These are phyloP conservation scores for Mesoclemmys tuberculata DNA, from an alignment of 2,113 vertebrate genomes.

Conservation along the genomic window DNA sequence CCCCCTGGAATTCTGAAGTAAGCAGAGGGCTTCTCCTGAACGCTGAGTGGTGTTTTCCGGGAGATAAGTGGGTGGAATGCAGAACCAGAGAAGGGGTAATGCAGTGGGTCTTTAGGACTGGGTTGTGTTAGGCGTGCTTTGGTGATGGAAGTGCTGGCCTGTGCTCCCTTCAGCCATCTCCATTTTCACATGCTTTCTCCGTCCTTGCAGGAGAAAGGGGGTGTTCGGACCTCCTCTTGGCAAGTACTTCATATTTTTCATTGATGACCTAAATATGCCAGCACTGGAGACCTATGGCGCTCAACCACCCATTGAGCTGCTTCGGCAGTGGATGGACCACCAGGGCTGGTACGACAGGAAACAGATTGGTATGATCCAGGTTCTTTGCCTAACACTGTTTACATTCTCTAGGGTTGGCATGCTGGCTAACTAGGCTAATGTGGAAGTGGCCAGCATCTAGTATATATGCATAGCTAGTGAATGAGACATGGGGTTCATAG, in stretches of 20 bases:
- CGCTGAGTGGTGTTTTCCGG: background rate
- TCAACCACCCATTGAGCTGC: conserved; percentile 92
- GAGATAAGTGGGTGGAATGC: background rate
- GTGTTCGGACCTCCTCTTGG: conserved; percentile 88
- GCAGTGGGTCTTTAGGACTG: background rate
- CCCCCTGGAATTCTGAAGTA: background rate
- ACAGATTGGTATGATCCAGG: conserved; percentile 82
- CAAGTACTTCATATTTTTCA: conserved; percentile 88
- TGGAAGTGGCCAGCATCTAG: background rate
- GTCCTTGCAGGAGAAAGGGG: conserved; percentile 84
- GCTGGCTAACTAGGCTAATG: background rate
- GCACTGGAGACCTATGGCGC: conserved; percentile 88
- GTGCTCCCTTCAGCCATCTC: background rate
- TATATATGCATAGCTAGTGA: accelerated
- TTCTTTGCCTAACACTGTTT: background rate
- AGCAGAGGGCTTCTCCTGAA: background rate
- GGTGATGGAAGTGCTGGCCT: background rate
- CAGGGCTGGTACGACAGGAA: conserved; percentile 93
- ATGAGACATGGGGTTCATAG: background rate
- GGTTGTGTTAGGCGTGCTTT: background rate
- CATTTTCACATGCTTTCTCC: background rate
- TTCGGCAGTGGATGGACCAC: conserved; percentile 93
- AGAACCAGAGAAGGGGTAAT: background rate
- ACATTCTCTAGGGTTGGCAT: background rate
- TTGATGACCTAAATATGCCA: conserved; percentile 95